Percentiles rank a stretch among this genome's conserved stretches.
Conservation (phyloP, 2,888 invertebrate species). For the Melipona bicolor region DNA sequence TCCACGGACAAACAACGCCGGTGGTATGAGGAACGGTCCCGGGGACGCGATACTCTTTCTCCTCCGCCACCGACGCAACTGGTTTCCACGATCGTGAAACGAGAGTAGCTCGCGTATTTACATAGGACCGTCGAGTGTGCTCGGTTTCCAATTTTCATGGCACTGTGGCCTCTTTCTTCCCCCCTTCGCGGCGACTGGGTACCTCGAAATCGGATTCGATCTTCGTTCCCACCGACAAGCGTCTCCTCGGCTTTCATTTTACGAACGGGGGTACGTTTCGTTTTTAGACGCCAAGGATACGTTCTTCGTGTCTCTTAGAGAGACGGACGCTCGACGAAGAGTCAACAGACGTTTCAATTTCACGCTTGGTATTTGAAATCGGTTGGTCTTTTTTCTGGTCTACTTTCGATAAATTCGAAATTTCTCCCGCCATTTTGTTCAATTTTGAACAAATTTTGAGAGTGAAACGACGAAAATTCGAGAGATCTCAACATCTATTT, state of each 20-base stretch:
- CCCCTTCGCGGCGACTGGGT: background rate
- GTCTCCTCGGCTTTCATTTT: background rate
- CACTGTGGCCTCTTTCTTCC: conserved; percentile 6
- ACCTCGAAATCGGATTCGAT: conserved; percentile 6
- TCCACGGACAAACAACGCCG: background rate
- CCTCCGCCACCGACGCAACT: conserved; percentile 25
- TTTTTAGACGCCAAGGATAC: background rate
- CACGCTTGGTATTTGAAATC: too few species aligned
- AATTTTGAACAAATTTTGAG: too few species aligned
- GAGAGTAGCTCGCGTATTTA: conserved; percentile 26
- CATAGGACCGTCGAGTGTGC: conserved; percentile 31
- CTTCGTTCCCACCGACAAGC: background rate
- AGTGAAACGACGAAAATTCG: too few species aligned
- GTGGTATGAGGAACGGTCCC: conserved; percentile 2
- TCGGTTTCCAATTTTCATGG: conserved; percentile 41
- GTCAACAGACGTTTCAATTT: too few species aligned
- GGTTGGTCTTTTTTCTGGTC: too few species aligned
- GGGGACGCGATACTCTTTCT: background rate
- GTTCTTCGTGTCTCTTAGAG: background rate
- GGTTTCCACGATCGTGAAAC: conserved; percentile 32
- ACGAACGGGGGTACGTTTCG: background rate
- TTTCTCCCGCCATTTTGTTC: too few species aligned
- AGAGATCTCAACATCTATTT: too few species aligned
- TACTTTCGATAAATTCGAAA: too few species aligned
- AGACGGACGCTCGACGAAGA: too few species aligned